These are phyloP conservation scores for Esox lucius DNA, from an alignment of 2,797 vertebrate species.

Conservation along the genomic window DNA sequence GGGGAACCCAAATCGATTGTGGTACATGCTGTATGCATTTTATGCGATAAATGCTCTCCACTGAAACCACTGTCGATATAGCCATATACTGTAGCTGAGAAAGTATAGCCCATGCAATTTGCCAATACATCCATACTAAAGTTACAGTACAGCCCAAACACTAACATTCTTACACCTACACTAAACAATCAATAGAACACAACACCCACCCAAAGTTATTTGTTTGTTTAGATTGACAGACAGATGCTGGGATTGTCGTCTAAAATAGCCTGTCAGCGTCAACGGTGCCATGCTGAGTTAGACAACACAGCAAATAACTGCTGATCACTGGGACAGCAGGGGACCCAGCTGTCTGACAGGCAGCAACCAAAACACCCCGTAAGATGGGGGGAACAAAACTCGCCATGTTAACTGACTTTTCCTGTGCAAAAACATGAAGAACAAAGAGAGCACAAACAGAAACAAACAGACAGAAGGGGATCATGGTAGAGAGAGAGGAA, in stretches of 20 bases:
- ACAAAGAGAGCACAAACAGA: not conserved
- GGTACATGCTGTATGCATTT: too few species aligned
- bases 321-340: constrained; percentile 59
- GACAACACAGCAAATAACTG: constrained; percentile 63
- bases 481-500: not conserved
- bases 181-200: not conserved
- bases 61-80: too few species aligned
- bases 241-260: constrained; percentile 59
- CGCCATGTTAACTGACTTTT: constrained; percentile 32
- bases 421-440: not conserved
- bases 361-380: constrained; percentile 51
- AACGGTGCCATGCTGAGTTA: constrained; percentile 50
- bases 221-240: constrained; percentile 59
- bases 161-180: constrained; percentile 1
- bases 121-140: constrained; percentile 26
- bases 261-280: constrained; percentile 66
- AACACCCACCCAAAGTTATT: constrained; percentile 28
- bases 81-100: too few species aligned
- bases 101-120: constrained; percentile 1
- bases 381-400: constrained; percentile 47
- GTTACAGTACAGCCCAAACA: constrained; percentile 23
- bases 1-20: too few species aligned
- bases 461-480: not conserved
- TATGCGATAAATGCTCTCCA: too few species aligned
- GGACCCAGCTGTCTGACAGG: constrained; percentile 60